Percentiles rank a stretch among this genome's conserved stretches.
Conservation (phyloP, 1,140 invertebrate genomes). For the Polyergus mexicanus region DNA sequence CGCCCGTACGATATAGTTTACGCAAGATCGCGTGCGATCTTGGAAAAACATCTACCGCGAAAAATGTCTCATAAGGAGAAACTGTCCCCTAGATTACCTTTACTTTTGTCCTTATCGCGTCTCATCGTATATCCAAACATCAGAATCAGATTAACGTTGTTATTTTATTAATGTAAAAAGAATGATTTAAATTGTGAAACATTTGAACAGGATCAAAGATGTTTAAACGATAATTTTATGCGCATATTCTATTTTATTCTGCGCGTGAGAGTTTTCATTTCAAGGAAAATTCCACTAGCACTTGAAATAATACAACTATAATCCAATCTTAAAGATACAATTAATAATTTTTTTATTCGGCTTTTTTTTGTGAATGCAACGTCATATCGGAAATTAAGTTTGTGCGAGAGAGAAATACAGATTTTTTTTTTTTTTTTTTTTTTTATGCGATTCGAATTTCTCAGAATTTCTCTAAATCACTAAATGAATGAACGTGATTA, state of each 20-base stretch:
- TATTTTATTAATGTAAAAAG: neutral
- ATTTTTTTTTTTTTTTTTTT: slow-evolving; percentile 2
- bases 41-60: neutral
- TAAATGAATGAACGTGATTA: neutral
- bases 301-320: neutral
- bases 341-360: neutral
- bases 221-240: neutral
- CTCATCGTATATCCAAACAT: neutral
- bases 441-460: neutral
- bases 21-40: slow-evolving; percentile 1
- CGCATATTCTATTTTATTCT: neutral
- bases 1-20: slow-evolving; percentile 1
- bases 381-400: neutral
- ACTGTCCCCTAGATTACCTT: neutral
- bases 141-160: neutral
- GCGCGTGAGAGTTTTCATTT: neutral
- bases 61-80: neutral
- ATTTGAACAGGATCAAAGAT: neutral
- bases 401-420: neutral
- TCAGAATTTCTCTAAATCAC: neutral
- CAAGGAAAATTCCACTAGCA: neutral
- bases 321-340: neutral
- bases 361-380: neutral
- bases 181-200: slow-evolving; percentile 17
- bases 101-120: neutral